A percentile compares a stretch with the other conserved stretches of the same genome.
Conservation (phyloP, 2,888 invertebrate genomes). For the Microplitis manilae region DNA sequence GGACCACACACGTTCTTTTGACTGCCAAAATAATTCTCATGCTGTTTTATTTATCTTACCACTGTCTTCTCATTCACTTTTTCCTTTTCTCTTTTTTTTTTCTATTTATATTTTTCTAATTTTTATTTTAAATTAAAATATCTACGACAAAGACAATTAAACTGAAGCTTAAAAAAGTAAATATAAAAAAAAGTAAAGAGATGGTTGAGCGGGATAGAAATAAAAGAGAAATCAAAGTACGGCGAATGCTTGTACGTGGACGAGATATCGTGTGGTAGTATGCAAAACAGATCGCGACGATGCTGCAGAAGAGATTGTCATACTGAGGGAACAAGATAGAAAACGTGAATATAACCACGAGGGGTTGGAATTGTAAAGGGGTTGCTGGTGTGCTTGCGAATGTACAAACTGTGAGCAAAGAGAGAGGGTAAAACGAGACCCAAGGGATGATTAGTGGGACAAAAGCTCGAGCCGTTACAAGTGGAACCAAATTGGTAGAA, state of each 20-base stretch:
- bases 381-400: constrained; percentile 51
- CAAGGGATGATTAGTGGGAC: constrained; percentile 69
- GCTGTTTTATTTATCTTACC: constrained; percentile 22
- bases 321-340: constrained; percentile 34
- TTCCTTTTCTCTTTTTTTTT: constrained; percentile 17
- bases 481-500: constrained; percentile 71
- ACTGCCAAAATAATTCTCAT: constrained; percentile 18
- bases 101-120: neutral
- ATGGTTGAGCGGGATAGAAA: neutral
- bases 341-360: constrained; percentile 31
- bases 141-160: constrained; percentile 10
- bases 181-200: constrained; percentile 22
- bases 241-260: constrained; percentile 44
- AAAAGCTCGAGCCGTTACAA: constrained; percentile 68
- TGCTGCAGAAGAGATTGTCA: constrained; percentile 21
- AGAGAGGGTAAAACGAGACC: constrained; percentile 59
- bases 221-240: constrained; percentile 25
- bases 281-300: constrained; percentile 63
- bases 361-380: constrained; percentile 52
- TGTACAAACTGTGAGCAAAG: constrained; percentile 32
- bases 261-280: constrained; percentile 64
- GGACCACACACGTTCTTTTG: constrained; percentile 46
- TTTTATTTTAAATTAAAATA: neutral
- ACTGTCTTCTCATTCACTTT: constrained; percentile 9
- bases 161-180: constrained; percentile 19